Base-by-base conservation (phyloP, 1,140 invertebrate genomes). In the Thalassaphorura encarpata region DNA sequence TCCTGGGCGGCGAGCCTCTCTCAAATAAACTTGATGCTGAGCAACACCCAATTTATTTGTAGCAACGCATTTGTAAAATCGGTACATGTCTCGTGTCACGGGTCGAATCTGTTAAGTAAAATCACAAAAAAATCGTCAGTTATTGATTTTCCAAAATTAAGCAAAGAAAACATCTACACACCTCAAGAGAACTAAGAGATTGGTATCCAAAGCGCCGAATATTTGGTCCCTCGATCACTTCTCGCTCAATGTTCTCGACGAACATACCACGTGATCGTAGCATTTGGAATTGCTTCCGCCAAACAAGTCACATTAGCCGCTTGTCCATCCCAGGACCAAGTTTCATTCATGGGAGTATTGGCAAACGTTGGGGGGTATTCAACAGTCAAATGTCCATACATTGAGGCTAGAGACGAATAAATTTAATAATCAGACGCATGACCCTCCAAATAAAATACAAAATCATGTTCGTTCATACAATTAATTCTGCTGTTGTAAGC, bases 281-380 rank as follows among this genome's bases (percentile, higher is more conserved):
- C 90, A 70, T 94, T 93, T 0, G 91, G 91, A 67, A 94, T 89
- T 60, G 85, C 82, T 70, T 87, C 83, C 13, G 87, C 87, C n/a
- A 88, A 75, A 67, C 90, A 95, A 29, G 83, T 88, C 0, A 95
- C 75, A 68, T 94, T 94, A 0, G 85, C 85, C 2, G 83, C 80
- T 60, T 78, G 76, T 31, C 79, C 72, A 24, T 84, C 78, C 90
- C 90, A 94, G 5, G 83, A 85, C 79, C 83, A 91, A 4, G 76
- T 67, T 57, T 83, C 80, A 49, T 78, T 76, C 72, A 85, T 84
- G n/a, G 80, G 68, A 1, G 73, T 71, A 40, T 67, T 77, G 28
- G 78, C 80, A 67, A 91, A 90, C 1, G 82, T 80, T 2, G 87
- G 88, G 6, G 78, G 78, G 70, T 88, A 90, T 66, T 92, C 81